Conservation (phyloP, 2,797 vertebrate genomes). For the Echeneis naucrates region DNA sequence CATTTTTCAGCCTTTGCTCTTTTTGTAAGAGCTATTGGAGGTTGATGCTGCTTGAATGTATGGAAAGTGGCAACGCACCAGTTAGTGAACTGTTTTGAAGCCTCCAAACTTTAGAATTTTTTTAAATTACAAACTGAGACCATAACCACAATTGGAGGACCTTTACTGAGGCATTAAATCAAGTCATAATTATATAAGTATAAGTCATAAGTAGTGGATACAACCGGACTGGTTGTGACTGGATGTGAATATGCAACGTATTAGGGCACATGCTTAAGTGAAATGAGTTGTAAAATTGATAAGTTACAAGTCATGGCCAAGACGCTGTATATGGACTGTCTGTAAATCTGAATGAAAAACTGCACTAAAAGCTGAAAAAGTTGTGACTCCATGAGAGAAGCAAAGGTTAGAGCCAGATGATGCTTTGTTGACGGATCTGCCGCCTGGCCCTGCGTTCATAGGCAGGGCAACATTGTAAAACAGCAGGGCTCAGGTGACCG, state of each 20-base stretch:
- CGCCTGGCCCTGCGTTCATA: neutral
- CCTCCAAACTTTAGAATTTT: too few relatives aligned
- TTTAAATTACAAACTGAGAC: too few relatives aligned
- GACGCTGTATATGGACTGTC: neutral
- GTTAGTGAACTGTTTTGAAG: too few relatives aligned
- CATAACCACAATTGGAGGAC: too few relatives aligned
- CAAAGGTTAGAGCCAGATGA: neutral
- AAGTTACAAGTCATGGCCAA: neutral
- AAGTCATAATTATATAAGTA: too few relatives aligned
- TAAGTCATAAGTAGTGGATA: too few relatives aligned
- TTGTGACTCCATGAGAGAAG: neutral
- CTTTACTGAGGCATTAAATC: too few relatives aligned
- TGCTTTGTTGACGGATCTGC: neutral
- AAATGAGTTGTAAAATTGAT: neutral
- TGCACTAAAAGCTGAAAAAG: neutral
- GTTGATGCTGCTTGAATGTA: neutral
- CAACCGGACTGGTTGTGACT: too few relatives aligned
- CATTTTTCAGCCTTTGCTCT: neutral
- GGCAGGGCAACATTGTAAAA: constrained; percentile 16
- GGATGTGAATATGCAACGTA: too few relatives aligned
- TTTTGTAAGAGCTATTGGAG: neutral
- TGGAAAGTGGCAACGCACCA: neutral
- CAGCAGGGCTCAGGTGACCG: constrained; percentile 4
- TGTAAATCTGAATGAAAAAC: neutral
- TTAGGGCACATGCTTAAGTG: too few relatives aligned